Evolutionary conservation across 2,888 invertebrate genomes (phyloP), one percentile per base, ranked within the genome.

Genomic region (Acholoe squamosa): DNA sequence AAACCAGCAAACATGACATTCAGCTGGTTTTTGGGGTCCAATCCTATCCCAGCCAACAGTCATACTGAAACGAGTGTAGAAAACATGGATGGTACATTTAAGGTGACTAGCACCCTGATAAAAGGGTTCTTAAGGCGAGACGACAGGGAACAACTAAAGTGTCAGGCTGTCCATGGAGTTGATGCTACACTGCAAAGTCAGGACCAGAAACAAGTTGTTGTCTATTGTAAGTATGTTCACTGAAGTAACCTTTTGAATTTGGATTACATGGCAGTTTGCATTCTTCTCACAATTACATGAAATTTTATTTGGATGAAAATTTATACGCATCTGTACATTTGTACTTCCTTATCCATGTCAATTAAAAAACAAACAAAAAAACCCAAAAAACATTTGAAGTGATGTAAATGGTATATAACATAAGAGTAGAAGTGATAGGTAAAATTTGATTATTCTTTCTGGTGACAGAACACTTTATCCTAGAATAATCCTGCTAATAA

Each of bases 1-100:
- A 71, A 71, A 71, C 71, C 71, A 71, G 71, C 71, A 14, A 71
- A 71, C 31, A 28, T 71, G 71, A 71, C 71, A 0, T 28, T 71
- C 31, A 25, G 28, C 28, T 71, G 71, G 71, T 28, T 5, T 14
- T 25, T 71, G 25, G 71, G 28, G 14, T 25, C 71, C 25, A 71
- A 71, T 25, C 14, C 31, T 14, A 5, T 71, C 12, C 5, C 19
- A 5, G 14, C 25, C 19, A n/a, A 19, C n/a, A 61, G 61, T 61
- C 71, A 71, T 71, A 28, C 19, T 14, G 71, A 71, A 28, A 71
- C 71, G 3, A 28, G n/a, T 14, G 1, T 28, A 71, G n/a, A 71
- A 14, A 71, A 71, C 31, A 28, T 7, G 5, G 71, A 71, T 25
- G 31, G 28, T 3, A 71, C 71, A 0, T 71, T 28, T 16, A 25